Evolutionary conservation across 2,888 invertebrate genomes (phyloP).

Genomic region (Craniophora ligustri): DNA sequence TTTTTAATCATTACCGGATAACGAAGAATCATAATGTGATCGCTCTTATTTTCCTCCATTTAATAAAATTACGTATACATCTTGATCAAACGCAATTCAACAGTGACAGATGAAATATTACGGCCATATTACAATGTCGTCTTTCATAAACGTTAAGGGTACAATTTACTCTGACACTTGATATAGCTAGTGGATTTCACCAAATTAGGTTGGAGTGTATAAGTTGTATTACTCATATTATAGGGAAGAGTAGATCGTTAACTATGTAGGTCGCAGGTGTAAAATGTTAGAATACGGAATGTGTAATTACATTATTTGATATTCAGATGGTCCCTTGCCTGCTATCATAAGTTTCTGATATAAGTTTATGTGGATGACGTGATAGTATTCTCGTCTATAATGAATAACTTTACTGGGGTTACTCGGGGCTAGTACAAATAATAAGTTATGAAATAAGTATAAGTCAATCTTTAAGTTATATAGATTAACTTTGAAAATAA

Average conservation of each 20-base stretch:
- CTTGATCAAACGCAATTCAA: conserved; percentile 28
- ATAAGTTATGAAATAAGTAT: conserved; percentile 2
- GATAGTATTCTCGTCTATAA: not conserved
- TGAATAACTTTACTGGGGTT: conserved; percentile 1
- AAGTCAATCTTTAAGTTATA: too few species aligned
- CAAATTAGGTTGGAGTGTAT: conserved; percentile 48
- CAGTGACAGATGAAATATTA: conserved; percentile 40
- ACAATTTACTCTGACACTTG: conserved; percentile 41
- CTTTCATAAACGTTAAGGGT: conserved; percentile 39
- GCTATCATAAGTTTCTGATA: conserved; percentile 4
- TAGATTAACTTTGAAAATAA: too few species aligned
- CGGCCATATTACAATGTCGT: conserved; percentile 25
- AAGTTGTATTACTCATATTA: conserved; percentile 42
- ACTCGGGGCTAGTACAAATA: not conserved
- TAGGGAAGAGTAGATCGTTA: conserved; percentile 44
- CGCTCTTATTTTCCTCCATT: conserved; percentile 6
- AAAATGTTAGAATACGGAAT: conserved; percentile 31
- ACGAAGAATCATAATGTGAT: not conserved
- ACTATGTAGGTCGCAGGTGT: conserved; percentile 41
- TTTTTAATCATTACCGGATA: not conserved
- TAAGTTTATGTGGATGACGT: conserved; percentile 13
- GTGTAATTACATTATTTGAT: conserved; percentile 36
- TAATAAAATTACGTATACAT: conserved; percentile 18
- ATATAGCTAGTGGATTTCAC: conserved; percentile 30
- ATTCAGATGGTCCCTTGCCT: conserved; percentile 8